phyloP scores from a whole-genome alignment of 2,797 vertebrate genomes.

The Tangara arthus region DNA sequence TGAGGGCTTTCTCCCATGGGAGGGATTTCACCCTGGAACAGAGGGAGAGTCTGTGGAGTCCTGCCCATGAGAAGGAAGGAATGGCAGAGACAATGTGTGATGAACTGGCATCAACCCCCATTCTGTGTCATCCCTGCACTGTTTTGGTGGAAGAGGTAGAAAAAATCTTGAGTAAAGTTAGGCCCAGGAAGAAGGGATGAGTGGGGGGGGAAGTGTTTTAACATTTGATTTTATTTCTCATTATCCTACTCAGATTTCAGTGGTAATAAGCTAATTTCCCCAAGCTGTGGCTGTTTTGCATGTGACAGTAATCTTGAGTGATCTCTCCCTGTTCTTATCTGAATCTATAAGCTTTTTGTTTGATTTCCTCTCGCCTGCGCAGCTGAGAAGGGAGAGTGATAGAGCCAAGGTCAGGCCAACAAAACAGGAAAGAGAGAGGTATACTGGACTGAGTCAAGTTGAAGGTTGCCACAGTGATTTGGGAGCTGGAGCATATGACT shows the following conservation, averaged over 20 bases:
- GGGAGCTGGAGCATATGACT: not conserved
- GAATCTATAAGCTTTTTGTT: not conserved
- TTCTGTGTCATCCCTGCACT: not conserved
- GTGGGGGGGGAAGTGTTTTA: not conserved
- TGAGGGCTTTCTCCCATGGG: not conserved
- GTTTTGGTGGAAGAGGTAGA: not conserved
- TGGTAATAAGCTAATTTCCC: not conserved
- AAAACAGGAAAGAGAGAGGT: not conserved
- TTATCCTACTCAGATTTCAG: not conserved
- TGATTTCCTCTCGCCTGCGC: not conserved
- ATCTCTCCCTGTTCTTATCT: not conserved
- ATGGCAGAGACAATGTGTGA: not conserved
- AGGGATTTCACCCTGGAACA: not conserved
- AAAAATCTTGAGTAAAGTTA: not conserved
- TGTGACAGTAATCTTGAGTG: not conserved
- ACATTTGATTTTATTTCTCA: not conserved
- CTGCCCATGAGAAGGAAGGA: not conserved
- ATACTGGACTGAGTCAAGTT: not conserved
- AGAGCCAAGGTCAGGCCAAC: not conserved
- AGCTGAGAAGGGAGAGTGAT: not conserved
- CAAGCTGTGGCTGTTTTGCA: not conserved
- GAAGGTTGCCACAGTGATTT: not conserved
- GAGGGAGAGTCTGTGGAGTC: not conserved
- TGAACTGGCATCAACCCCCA: rapidly evolving
- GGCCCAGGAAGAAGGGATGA: rapidly evolving